phyloP scores from a whole-genome alignment of 2,113 vertebrate species.

The Tenrec ecaudatus region DNA sequence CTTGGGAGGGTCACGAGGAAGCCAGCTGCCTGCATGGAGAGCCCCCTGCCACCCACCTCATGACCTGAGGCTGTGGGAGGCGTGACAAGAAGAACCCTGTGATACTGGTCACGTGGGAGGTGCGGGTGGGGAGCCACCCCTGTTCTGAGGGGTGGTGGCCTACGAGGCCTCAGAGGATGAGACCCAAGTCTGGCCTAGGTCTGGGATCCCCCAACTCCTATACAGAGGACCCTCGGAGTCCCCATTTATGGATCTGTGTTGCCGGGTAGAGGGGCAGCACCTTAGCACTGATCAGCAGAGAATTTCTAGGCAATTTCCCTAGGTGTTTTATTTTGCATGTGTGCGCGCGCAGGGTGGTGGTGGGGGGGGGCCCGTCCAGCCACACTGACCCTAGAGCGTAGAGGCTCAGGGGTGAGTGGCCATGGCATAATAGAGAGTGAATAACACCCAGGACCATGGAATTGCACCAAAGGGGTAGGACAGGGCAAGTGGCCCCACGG shows the following conservation, averaged over 20 bases:
- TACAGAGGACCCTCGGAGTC: neutral
- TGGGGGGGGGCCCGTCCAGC: neutral
- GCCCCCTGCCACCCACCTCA: conserved; percentile 3
- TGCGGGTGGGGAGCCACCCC: neutral
- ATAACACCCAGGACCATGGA: neutral
- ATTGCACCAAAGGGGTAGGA: no score
- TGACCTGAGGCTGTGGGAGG: conserved; percentile 42
- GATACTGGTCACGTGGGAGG: conserved; percentile 12
- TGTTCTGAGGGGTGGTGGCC: neutral
- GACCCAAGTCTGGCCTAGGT: neutral
- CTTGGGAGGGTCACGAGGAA: conserved; percentile 63
- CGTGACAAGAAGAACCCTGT: neutral
- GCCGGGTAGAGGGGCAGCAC: neutral
- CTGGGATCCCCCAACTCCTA: conserved; percentile 30
- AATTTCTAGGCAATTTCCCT: conserved; percentile 9
- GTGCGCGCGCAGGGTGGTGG: no score
- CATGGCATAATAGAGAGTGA: neutral
- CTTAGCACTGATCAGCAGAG: neutral
- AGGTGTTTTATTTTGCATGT: no score
- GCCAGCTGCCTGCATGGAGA: conserved; percentile 77
- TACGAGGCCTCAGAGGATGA: neutral
- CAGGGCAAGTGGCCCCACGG: no score
- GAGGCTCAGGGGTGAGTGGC: neutral
- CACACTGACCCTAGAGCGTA: neutral
- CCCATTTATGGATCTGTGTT: neutral